These are phyloP conservation scores for Cheilosia vernalis DNA, from an alignment of 2,888 invertebrate species.

Conservation along the genomic window DNA sequence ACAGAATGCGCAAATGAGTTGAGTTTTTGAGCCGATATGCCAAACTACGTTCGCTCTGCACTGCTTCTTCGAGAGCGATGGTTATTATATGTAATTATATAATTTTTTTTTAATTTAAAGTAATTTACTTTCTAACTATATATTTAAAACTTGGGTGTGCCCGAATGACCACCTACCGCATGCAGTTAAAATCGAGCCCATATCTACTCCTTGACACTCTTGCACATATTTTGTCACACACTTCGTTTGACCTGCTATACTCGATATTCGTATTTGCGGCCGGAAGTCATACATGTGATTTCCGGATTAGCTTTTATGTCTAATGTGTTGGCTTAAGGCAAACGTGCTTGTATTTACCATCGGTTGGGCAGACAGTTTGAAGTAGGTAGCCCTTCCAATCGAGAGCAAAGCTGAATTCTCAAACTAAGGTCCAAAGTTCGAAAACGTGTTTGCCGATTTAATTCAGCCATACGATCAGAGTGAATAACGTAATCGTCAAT, in stretches of 20 bases:
- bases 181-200: neutral
- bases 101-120: no score
- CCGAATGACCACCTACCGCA: constrained; percentile 23
- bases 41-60: constrained; percentile 5
- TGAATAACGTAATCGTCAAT: constrained; percentile 12
- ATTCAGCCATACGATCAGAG: constrained; percentile 37
- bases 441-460: constrained; percentile 56
- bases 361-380: neutral
- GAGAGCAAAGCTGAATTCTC: neutral
- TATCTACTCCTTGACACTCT: constrained; percentile 1
- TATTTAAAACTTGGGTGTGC: neutral
- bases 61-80: neutral
- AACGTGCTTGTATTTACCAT: neutral
- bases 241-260: neutral
- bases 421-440: constrained; percentile 36
- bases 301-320: constrained; percentile 9
- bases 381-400: neutral
- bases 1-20: neutral
- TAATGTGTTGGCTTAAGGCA: neutral
- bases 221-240: no score
- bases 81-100: no score
- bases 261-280: neutral
- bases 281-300: constrained; percentile 38
- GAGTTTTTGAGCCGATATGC: neutral
- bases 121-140: no score